These are phyloP conservation scores for Lottia gigantea DNA, from an alignment of 2,888 invertebrate genomes.

Conservation along the genomic window DNA sequence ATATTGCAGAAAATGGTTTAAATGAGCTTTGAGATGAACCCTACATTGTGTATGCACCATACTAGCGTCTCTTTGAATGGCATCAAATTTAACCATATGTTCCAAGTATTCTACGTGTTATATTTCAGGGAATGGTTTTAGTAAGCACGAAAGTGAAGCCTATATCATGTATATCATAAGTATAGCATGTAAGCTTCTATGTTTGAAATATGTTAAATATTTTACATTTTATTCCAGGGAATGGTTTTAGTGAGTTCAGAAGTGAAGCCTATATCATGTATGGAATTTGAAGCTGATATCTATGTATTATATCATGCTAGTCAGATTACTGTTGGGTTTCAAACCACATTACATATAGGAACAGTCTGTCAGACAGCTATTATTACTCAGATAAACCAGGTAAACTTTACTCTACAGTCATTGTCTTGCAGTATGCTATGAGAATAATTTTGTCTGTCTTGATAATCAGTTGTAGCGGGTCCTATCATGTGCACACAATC, in stretches of 20 bases:
- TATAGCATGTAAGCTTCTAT: no score
- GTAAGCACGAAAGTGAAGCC: slow-evolving; percentile 55
- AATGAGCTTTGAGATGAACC: no score
- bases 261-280: slow-evolving; percentile 51
- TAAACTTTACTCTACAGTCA: slow-evolving; percentile 53
- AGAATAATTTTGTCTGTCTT: no score
- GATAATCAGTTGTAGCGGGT: no score
- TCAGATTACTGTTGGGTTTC: slow-evolving; percentile 69
- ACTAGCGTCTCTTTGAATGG: no score
- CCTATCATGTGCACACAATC: no score
- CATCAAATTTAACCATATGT: no score
- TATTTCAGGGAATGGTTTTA: slow-evolving; percentile 50
- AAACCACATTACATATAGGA: slow-evolving; percentile 92
- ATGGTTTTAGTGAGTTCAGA: slow-evolving; percentile 66
- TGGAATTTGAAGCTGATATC: slow-evolving; percentile 82
- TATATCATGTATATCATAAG: slow-evolving; percentile 54
- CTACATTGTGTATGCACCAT: no score
- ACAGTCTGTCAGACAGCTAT: slow-evolving; percentile 96
- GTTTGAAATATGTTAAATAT: no score
- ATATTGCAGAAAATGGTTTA: no score
- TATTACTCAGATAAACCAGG: slow-evolving; percentile 74
- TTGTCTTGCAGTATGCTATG: no score
- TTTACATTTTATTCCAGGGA: slow-evolving; percentile 49
- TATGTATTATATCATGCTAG: slow-evolving; percentile 87
- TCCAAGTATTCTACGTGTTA: no score